Conservation (phyloP, 2,888 invertebrate genomes). For the Zaprionus lineosus region DNA sequence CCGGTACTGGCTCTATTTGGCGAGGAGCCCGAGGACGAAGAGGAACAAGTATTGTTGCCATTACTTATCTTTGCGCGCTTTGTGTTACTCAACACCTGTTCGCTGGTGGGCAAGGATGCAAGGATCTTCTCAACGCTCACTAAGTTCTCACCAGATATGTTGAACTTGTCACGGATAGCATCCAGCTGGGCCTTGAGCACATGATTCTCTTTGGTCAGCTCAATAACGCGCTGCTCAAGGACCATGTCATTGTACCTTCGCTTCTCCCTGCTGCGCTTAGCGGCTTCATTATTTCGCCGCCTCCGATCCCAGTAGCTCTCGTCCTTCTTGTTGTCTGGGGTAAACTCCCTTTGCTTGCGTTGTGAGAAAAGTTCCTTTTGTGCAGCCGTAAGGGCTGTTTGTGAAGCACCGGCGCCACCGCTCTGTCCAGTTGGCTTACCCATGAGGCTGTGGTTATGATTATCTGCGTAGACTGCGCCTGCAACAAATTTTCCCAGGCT, state of each 20-base stretch:
- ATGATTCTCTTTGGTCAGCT: constrained; percentile 97
- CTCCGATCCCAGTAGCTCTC: constrained; percentile 98
- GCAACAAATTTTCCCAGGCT: constrained; percentile 50
- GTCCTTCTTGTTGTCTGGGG: constrained; percentile 97
- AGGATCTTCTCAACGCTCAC: constrained; percentile 95
- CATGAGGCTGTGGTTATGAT: constrained; percentile 50
- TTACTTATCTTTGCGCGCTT: constrained; percentile 86
- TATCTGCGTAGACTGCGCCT: constrained; percentile 52
- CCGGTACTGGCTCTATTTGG: constrained; percentile 22
- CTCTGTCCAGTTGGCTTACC: constrained; percentile 67
- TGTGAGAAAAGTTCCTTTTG: constrained; percentile 94
- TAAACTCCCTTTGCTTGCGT: constrained; percentile 97
- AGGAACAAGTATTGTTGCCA: constrained; percentile 19
- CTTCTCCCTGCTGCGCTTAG: constrained; percentile 97
- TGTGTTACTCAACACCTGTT: constrained; percentile 92
- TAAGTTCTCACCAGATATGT: constrained; percentile 92
- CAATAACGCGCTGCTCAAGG: constrained; percentile 95
- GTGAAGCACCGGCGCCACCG: constrained; percentile 27
- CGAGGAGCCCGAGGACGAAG: constrained; percentile 42
- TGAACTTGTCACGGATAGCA: constrained; percentile 96
- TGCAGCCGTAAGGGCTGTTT: constrained; percentile 78
- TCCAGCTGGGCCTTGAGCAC: constrained; percentile 95
- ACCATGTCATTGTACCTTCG: constrained; percentile 98
- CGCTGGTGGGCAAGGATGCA: constrained; percentile 92
- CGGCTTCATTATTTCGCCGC: constrained; percentile 97